Base-by-base conservation (phyloP, 2,888 invertebrate species). In the Papilio gigon region DNA sequence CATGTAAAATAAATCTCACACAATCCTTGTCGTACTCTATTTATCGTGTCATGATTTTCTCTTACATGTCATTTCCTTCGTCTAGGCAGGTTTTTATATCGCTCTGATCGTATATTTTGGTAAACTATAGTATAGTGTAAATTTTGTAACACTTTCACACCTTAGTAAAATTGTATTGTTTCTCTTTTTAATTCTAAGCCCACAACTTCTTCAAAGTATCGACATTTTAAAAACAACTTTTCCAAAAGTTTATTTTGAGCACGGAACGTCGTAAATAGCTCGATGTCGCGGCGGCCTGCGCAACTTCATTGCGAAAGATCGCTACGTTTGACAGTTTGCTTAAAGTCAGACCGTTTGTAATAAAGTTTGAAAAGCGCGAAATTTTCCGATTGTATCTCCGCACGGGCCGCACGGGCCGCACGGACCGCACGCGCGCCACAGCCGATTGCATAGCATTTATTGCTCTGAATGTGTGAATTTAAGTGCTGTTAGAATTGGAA, bases 371-470 rank as follows among this genome's bases (percentile, higher is more conserved):
- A n/a, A n/a, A 56, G 53, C 17, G 17, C 17, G 30, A 50, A 50
- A 50, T 50, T 56, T 30, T 56, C 53, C n/a, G 30, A 56, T 56
- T 56, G 53, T 30, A 30, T 56, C 30, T 56, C n/a, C 53, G n/a
- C 1, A 53, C 27, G n/a, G 30, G 30, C 14, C 44, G 47, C n/a
- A n/a, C n/a, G n/a, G n/a, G n/a, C n/a, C n/a, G n/a, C n/a, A n/a
- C n/a, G n/a, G n/a, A n/a, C n/a, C n/a, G n/a, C n/a, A n/a, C n/a
- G 0, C 3, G 53, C 17, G 53, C 30, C 11, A 56, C 30, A 30
- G 53, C 30, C 53, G 30, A 56, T 30, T 56, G 53, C 30, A 56
- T 53, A 27, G 27, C 20, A 25, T 50, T 50, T 14, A 50, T 50
- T 8, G 50, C n/a, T n/a, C 14, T 5, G 1, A 50, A 27, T 27